Percentiles rank a stretch among this genome's conserved stretches.
Conservation (phyloP, 1,140 invertebrate species). For the Apis mellifera region Amel_HAv3.1 CM009931.2:2581501-2582000, state of each 20-base stretch:
- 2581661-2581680: conserved; percentile 54
- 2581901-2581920: conserved; percentile 38
- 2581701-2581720: conserved; percentile 36
- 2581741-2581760: neutral
- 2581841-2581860: too few relatives aligned
- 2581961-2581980: conserved; percentile 67
- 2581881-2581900: conserved; percentile 52
- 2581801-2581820: too few relatives aligned
- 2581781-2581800: neutral
- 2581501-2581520: too few relatives aligned
- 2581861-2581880: neutral
- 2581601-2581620: conserved; percentile 54
- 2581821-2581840: too few relatives aligned
- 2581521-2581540: too few relatives aligned
- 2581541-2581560: conserved; percentile 55
- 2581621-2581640: conserved; percentile 61
- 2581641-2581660: conserved; percentile 47
- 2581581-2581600: conserved; percentile 35
- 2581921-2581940: conserved; percentile 66
- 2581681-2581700: conserved; percentile 68
- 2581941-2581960: conserved; percentile 59
- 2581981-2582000: conserved; percentile 73
- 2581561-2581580: conserved; percentile 63
- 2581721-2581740: conserved; percentile 26
- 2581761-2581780: conserved; percentile 42